Evolutionary conservation across 2,888 invertebrate genomes (phyloP).

Genomic region (Tetranychus piercei): DNA sequence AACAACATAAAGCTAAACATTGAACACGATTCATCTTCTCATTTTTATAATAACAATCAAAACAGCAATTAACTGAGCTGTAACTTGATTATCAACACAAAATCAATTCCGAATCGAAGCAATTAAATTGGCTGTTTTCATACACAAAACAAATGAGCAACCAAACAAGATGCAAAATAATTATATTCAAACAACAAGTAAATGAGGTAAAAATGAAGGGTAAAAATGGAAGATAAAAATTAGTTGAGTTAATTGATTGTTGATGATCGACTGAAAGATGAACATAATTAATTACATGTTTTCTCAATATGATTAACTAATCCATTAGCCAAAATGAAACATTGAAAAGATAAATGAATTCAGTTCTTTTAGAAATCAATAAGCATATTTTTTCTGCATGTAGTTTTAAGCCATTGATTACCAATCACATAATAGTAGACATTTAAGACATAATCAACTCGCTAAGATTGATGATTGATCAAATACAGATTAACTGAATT

Average conservation of each 20-base stretch:
- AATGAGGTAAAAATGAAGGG: no score
- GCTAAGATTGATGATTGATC: not conserved
- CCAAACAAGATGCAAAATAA: not conserved
- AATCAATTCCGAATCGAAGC: not conserved
- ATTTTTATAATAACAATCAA: not conserved
- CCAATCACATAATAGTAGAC: no score
- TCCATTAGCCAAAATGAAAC: no score
- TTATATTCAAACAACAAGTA: not conserved
- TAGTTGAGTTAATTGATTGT: not conserved
- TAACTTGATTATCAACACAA: not conserved
- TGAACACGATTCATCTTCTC: not conserved
- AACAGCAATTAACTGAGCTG: not conserved
- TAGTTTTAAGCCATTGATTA: no score
- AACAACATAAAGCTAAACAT: no score
- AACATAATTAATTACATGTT: not conserved
- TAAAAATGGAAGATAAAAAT: not conserved
- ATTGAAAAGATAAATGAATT: no score
- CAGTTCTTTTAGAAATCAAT: no score
- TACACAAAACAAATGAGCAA: not conserved
- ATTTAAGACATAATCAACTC: not conserved
- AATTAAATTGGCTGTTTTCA: not conserved
- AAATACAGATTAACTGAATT: not conserved
- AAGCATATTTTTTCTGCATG: no score
- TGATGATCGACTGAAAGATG: not conserved
- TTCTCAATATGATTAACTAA: not conserved